Conservation (phyloP, 30 jellyfish, hydroid and myxozoan genomes). For the Cassiopea xamachana region DNA sequence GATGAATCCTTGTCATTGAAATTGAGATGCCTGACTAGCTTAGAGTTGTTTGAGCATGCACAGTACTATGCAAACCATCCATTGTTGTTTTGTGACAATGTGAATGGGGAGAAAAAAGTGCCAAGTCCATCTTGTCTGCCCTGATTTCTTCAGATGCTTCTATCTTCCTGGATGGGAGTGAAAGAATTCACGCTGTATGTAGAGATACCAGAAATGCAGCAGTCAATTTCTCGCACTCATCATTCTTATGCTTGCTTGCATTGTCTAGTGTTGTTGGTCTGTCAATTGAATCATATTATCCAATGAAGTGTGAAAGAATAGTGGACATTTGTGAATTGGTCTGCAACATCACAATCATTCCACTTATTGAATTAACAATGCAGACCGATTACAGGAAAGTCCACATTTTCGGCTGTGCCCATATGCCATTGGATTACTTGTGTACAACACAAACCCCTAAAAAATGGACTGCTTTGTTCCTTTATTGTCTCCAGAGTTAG, state of each 20-base stretch:
- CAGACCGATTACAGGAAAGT: neutral
- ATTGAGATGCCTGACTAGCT: neutral
- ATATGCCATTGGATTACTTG: neutral
- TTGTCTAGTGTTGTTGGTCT: too few species aligned
- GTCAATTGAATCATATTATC: too few species aligned
- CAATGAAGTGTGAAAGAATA: too few species aligned
- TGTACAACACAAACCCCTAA: neutral
- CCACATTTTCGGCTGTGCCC: conserved; percentile 23
- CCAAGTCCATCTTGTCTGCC: neutral
- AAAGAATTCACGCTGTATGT: neutral
- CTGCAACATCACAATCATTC: conserved; percentile 1
- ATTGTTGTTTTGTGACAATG: neutral
- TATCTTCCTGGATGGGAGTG: neutral
- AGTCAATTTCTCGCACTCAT: too few species aligned
- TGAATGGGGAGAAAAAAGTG: neutral
- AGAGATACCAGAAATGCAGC: too few species aligned
- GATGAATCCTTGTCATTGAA: neutral
- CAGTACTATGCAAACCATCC: too few species aligned
- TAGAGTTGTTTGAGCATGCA: too few species aligned
- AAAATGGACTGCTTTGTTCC: conserved; percentile 43
- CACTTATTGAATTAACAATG: neutral
- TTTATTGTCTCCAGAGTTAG: neutral
- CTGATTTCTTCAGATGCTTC: neutral
- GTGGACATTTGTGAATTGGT: conserved; percentile 11
- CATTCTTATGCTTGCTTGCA: too few species aligned